Evolutionary conservation across 2,888 invertebrate species (phyloP).

Genomic region (Teleiodes luculella): DNA sequence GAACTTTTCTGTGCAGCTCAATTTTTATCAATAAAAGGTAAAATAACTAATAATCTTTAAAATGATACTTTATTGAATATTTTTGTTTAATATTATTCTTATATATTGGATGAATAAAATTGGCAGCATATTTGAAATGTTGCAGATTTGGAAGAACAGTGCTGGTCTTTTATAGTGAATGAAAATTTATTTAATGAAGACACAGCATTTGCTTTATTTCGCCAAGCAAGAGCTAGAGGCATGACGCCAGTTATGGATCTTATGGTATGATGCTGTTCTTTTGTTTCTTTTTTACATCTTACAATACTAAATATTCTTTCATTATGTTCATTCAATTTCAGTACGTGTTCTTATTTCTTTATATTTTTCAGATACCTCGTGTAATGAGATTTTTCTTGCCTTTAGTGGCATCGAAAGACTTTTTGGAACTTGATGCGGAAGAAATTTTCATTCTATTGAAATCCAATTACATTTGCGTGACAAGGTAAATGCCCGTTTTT

Average conservation of each 20-base stretch:
- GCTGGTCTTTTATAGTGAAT: slow-evolving; percentile 86
- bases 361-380: slow-evolving; percentile 73
- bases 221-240: slow-evolving; percentile 77
- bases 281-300: no score
- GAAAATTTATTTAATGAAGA: slow-evolving; percentile 85
- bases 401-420: slow-evolving; percentile 86
- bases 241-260: slow-evolving; percentile 82
- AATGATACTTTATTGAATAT: no score
- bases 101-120: no score
- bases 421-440: slow-evolving; percentile 81
- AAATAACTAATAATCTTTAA: no score
- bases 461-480: slow-evolving; percentile 86
- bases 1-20: slow-evolving; percentile 86
- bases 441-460: slow-evolving; percentile 83
- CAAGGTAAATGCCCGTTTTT: no score
- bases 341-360: no score
- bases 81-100: no score
- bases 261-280: no score
- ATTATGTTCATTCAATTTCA: no score
- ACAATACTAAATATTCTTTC: no score
- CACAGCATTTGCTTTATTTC: slow-evolving; percentile 83
- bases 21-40: slow-evolving; percentile 83
- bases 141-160: slow-evolving; percentile 85
- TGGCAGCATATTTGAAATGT: background rate
- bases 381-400: slow-evolving; percentile 87